Evolutionary conservation across 2,113 vertebrate species (phyloP).

Genomic region (Zosterops borbonicus): DNA sequence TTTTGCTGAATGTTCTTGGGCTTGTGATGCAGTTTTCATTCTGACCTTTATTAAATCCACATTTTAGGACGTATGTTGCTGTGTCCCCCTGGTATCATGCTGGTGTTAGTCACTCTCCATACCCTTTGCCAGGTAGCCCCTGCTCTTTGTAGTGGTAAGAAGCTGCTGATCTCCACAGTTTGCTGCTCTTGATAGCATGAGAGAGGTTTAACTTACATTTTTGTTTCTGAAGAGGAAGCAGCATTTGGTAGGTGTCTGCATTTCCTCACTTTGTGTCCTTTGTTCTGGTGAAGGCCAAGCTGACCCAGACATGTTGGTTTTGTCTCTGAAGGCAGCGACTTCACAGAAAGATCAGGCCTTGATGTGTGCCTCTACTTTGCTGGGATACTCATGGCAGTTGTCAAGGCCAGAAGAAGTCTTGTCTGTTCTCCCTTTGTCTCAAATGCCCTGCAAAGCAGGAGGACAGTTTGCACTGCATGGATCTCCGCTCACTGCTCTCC

Average conservation of each 20-base stretch:
- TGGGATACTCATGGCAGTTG: neutral
- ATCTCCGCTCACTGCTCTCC: neutral
- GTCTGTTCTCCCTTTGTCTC: conserved; percentile 24
- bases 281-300: conserved; percentile 7
- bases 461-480: neutral
- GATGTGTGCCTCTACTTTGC: neutral
- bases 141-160: neutral
- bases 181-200: neutral
- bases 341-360: neutral
- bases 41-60: neutral
- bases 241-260: neutral
- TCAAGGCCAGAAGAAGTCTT: neutral
- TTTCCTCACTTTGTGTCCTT: conserved; percentile 10
- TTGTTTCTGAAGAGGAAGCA: conserved; percentile 23
- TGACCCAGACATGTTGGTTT: neutral
- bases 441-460: neutral
- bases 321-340: conserved; percentile 1
- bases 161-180: neutral
- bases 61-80: neutral
- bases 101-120: neutral
- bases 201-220: conserved; percentile 3
- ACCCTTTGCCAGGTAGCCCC: neutral
- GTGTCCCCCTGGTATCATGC: neutral
- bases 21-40: conserved; percentile 3
- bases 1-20: neutral